These are phyloP conservation scores for Onchidella celtica DNA, from an alignment of 2,888 invertebrate species.

Conservation along the genomic window DNA sequence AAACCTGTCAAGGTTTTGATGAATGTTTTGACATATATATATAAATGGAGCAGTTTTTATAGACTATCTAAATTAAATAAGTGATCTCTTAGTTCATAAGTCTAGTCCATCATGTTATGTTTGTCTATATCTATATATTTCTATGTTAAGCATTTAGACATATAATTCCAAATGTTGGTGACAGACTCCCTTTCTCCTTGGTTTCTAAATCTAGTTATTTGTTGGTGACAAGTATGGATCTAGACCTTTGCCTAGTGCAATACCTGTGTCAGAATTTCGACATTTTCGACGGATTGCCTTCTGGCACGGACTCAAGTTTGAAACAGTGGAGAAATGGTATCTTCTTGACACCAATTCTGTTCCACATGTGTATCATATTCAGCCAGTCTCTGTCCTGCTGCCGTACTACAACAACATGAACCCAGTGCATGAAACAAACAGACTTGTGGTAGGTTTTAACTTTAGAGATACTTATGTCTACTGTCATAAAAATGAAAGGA, in stretches of 20 bases:
- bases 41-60: no score
- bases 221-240: constrained; percentile 78
- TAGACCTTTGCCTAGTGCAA: constrained; percentile 70
- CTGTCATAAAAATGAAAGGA: not conserved
- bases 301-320: constrained; percentile 60
- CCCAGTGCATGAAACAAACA: constrained; percentile 65
- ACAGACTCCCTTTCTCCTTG: no score
- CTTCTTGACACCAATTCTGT: constrained; percentile 72
- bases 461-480: not conserved
- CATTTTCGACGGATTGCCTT: constrained; percentile 61
- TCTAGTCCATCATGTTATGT: no score
- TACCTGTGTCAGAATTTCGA: constrained; percentile 72
- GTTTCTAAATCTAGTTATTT: no score
- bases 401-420: constrained; percentile 64
- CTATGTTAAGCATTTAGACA: no score
- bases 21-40: no score
- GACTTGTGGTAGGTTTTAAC: constrained; percentile 15
- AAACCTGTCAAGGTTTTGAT: no score
- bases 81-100: no score
- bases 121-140: no score
- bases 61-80: no score
- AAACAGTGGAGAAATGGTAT: constrained; percentile 72
- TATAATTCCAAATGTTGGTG: no score
- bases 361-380: constrained; percentile 72
- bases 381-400: constrained; percentile 79